Base-by-base conservation (phyloP, 2,797 vertebrate genomes). In the Pterois miles region DNA sequence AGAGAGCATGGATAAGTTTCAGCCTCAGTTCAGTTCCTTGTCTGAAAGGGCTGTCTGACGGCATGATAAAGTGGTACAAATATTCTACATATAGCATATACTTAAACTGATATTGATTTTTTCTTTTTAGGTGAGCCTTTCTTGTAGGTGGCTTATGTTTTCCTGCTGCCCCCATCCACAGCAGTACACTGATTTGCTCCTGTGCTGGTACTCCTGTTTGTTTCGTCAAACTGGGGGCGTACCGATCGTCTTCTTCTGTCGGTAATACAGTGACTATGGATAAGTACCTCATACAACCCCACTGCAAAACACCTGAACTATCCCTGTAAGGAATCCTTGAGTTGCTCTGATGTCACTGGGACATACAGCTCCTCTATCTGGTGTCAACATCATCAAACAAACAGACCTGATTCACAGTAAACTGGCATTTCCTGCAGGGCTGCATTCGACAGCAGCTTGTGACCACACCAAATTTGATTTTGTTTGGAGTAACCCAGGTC, bases 401-500 rank as follows among this genome's bases (percentile, higher is more conserved):
- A 66, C 48, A 72, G 10, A 0, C 23, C 2, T 0, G 70, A 40
- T 62, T 88, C 71, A 73, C 81, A 63, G 43, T 5, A 22, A 71
- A 76, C 43, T 74, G 67, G 10, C 27, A 50, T 60, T 83, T 85
- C 85, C 78, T 80, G 74, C 63, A 52, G 48, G 6, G 4, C 23
- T 5, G 7, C 82, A 76, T 79, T 81, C 59, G 2, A 58, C 75
- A 52, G 59, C 64, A 43, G 18, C 12, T 71, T 81, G 74, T 63
- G n/a, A 86, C 56, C 22, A 76, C 62, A 72, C 8, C 23, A 53
- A 46, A 58, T 81, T 12, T 33, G 60, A 64, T 71, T 74, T 73
- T 25, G 72, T 82, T 81, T 79, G 38, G 29, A 50, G 65, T 33
- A 11, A 8, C 53, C 48, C 48, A 63, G 1, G 8, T 83, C 36